Evolutionary conservation across 2,888 invertebrate species (phyloP), one percentile per base, ranked within the genome.

Genomic region (Diadromus collaris): DNA sequence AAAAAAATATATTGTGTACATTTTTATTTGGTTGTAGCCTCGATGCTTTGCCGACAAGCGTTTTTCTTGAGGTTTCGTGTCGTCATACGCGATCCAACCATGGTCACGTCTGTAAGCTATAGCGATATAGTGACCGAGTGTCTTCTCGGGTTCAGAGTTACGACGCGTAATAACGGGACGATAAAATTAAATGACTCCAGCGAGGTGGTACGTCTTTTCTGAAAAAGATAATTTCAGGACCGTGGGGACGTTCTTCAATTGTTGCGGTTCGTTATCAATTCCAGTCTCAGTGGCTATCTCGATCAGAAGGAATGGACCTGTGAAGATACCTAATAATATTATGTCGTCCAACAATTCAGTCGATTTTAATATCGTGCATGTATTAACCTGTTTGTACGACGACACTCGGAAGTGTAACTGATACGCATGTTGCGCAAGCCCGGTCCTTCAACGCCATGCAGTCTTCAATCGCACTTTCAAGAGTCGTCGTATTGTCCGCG

Each of bases 381-480:
- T 61, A 41, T 44, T 64, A 46, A 64, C 64, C 64, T 21, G 64
- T 29, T 27, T 64, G 29, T 3, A 64, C 48, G 41, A 19, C 29
- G n/a, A 29, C 19, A 29, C n/a, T 46, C 46, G 32, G n/a, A 32
- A n/a, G 13, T 48, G 10, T 29, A 27, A 9, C n/a, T 19, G 46
- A 48, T 19, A 6, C 2, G 24, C 64, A 64, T 5, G 1, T 27
- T 16, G 21, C 2, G 21, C 56, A 56, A 5, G 27, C 32, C 44
- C 63, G 44, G 2, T 44, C 27, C 5, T 63, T 29, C 27, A 63
- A 27, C n/a, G 46, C 24, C 44, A 63, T 46, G n/a, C 27, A 16
- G 6, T 6, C 13, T 13, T 63, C 16, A n/a, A 63, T 63, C 16
- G 63, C 63, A 2, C 16, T 6, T 21, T 24, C 2, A 27, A 13